These are phyloP conservation scores for Phaethornis superciliosus DNA, from an alignment of 2,113 vertebrate species.

Conservation along the genomic window DNA sequence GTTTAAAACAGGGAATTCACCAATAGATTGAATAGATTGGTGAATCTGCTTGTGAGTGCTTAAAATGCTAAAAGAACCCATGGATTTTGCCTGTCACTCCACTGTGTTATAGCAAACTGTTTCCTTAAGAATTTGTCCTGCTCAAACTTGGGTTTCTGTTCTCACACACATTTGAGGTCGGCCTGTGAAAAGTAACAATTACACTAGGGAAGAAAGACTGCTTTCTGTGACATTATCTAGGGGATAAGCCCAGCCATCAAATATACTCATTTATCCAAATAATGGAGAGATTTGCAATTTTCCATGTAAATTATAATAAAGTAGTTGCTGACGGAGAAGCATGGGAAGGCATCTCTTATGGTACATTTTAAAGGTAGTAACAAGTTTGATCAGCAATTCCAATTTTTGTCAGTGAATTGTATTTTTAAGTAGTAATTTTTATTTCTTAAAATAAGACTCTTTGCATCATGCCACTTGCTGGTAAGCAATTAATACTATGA, in stretches of 20 bases:
- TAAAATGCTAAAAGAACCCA: neutral
- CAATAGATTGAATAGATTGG: neutral
- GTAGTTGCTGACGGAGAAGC: neutral
- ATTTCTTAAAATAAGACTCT: neutral
- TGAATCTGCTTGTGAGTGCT: neutral
- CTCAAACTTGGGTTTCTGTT: neutral
- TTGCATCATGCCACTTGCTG: neutral
- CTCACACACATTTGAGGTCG: neutral
- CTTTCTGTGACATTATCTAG: neutral
- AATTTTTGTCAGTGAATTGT: neutral
- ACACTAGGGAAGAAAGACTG: neutral
- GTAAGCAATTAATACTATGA: neutral
- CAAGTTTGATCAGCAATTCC: neutral
- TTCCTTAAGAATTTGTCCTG: neutral
- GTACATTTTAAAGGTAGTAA: neutral
- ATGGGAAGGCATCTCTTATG: neutral
- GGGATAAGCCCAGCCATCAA: neutral
- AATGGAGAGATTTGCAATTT: conserved; percentile 1
- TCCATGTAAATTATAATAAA: conserved; percentile 32
- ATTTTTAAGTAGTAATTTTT: neutral
- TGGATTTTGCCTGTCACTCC: neutral
- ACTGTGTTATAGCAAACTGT: neutral
- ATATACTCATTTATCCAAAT: conserved; percentile 20
- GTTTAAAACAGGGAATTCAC: neutral
- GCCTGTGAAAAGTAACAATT: neutral